Conservation (phyloP, 2,797 vertebrate species). For the Huso huso region DNA sequence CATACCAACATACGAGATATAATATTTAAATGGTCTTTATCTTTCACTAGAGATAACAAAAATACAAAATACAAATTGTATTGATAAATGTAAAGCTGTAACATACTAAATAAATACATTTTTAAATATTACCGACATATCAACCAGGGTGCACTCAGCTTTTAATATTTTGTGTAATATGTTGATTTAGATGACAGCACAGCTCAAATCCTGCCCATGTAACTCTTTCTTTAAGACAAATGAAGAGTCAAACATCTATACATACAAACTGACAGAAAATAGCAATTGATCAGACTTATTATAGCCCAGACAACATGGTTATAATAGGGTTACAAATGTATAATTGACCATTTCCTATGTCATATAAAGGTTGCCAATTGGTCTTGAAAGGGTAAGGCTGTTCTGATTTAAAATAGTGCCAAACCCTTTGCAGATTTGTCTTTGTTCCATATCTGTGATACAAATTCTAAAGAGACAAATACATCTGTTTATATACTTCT, state of each 20-base stretch:
- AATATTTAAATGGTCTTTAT: constrained; percentile 53
- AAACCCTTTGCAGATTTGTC: neutral
- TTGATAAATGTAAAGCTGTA: constrained; percentile 54
- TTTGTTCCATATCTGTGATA: neutral
- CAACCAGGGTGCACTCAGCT: constrained; percentile 51
- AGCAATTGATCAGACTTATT: constrained; percentile 23
- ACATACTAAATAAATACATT: constrained; percentile 40
- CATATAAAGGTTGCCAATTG: neutral
- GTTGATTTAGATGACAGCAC: constrained; percentile 38
- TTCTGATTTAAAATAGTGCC: neutral
- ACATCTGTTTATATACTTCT: constrained; percentile 6
- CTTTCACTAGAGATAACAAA: constrained; percentile 63
- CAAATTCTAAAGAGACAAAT: neutral
- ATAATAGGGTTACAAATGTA: constrained; percentile 14
- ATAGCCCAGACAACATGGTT: constrained; percentile 19
- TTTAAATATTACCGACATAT: constrained; percentile 58
- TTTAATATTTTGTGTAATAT: constrained; percentile 49
- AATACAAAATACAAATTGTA: constrained; percentile 53
- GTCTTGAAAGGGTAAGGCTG: constrained; percentile 13
- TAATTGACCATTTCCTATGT: constrained; percentile 22
- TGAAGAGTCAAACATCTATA: constrained; percentile 26
- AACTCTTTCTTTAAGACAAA: constrained; percentile 30
- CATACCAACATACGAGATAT: constrained; percentile 45
- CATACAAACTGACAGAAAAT: constrained; percentile 16
- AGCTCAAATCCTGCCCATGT: constrained; percentile 31